Conservation (phyloP, 2,113 vertebrate genomes). For the Lagopus muta region DNA sequence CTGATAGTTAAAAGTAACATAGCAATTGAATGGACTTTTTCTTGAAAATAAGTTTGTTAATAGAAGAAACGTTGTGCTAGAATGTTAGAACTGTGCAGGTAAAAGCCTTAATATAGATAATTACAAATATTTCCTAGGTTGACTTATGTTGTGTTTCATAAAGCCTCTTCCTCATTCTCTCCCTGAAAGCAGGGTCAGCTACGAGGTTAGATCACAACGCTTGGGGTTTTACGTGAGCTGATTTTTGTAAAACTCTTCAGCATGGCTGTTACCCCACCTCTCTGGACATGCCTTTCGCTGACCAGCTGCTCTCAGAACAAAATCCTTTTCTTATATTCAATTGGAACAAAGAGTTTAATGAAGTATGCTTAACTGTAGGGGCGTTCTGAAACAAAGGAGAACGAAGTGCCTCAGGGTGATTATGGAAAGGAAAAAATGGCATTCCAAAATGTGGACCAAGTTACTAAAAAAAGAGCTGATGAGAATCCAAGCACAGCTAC, state of each 20-base stretch:
- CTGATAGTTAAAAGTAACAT: not conserved
- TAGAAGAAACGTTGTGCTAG: not conserved
- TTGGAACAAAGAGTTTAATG: not conserved
- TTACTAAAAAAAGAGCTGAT: not conserved
- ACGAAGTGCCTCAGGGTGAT: not conserved
- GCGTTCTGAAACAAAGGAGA: conserved; percentile 60
- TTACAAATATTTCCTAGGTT: not conserved
- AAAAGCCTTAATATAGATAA: not conserved
- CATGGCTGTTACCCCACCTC: not conserved
- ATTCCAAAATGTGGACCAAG: not conserved
- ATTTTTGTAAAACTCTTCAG: not conserved
- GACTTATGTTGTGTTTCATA: not conserved
- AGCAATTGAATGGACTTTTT: not conserved
- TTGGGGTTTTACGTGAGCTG: not conserved
- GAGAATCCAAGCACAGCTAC: not conserved
- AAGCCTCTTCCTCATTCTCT: not conserved
- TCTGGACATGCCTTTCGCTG: not conserved
- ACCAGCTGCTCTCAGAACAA: not conserved
- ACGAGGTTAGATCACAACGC: not conserved
- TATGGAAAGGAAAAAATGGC: not conserved
- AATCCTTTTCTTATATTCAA: not conserved
- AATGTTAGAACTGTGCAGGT: not conserved
- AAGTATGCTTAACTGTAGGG: conserved; percentile 46
- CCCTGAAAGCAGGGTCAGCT: not conserved
- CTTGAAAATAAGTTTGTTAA: not conserved